Evolutionary conservation across 2,888 invertebrate genomes (phyloP).

Genomic region (Lingula anatina): DNA sequence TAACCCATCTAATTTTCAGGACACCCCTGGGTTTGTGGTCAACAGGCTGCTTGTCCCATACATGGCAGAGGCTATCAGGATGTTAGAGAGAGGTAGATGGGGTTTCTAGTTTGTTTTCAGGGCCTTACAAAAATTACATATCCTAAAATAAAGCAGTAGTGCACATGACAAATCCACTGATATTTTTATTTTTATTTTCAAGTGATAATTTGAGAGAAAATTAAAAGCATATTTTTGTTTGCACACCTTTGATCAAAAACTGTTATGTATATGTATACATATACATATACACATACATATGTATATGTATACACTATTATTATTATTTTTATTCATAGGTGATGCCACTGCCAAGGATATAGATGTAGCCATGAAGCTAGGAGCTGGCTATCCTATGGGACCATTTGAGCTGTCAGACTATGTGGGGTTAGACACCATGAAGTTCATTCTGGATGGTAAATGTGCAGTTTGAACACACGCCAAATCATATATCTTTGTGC

Average conservation of each 20-base stretch:
- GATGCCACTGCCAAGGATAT: conserved; percentile 69
- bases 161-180: no score
- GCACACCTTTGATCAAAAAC: no score
- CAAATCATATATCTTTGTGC: no score
- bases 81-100: conserved; percentile 70
- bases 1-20: conserved; percentile 57
- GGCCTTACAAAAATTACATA: no score
- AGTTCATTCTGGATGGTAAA: conserved; percentile 69
- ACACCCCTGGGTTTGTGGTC: conserved; percentile 88
- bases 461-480: conserved; percentile 2
- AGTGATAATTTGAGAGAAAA: no score
- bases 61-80: conserved; percentile 71
- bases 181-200: no score
- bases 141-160: no score
- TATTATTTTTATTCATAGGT: no score
- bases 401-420: conserved; percentile 80
- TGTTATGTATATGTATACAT: no score
- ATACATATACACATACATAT: no score
- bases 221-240: no score
- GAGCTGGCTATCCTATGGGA: conserved; percentile 80
- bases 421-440: conserved; percentile 74
- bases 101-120: not conserved
- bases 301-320: no score
- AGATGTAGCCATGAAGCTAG: conserved; percentile 84
- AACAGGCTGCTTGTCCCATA: conserved; percentile 82